phyloP scores from a whole-genome alignment of 2,113 vertebrate species.

The Siphamia tubifer region DNA sequence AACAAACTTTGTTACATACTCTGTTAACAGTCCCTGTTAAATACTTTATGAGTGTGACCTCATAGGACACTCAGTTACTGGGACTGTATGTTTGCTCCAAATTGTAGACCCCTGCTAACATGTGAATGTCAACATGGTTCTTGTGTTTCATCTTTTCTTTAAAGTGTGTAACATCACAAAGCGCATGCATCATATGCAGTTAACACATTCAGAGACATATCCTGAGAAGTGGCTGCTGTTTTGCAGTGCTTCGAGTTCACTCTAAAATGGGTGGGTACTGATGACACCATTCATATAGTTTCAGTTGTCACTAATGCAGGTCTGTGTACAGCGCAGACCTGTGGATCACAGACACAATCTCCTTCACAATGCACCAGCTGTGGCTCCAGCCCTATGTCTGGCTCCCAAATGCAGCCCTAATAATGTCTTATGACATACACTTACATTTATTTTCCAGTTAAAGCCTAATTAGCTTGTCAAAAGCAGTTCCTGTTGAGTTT shows the following conservation, averaged over 20 bases:
- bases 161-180: background rate
- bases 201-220: background rate
- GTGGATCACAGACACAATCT: constrained; percentile 12
- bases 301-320: constrained; percentile 20
- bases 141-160: background rate
- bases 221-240: background rate
- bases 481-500: constrained; percentile 45
- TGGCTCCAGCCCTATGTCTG: background rate
- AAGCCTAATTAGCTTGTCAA: constrained; percentile 58
- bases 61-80: constrained; percentile 25
- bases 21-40: constrained; percentile 9
- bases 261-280: constrained; percentile 13
- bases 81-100: background rate
- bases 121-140: background rate
- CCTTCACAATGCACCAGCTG: constrained; percentile 3
- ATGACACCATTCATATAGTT: constrained; percentile 7
- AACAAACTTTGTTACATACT: constrained; percentile 48
- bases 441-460: constrained; percentile 73
- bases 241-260: background rate
- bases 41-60: constrained; percentile 48
- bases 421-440: constrained; percentile 56
- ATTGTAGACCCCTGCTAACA: background rate
- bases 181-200: background rate
- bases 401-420: constrained; percentile 15
- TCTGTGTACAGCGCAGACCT: background rate